phyloP scores from a whole-genome alignment of 2,113 vertebrate genomes.

The Poeciliopsis occidentalis region DNA sequence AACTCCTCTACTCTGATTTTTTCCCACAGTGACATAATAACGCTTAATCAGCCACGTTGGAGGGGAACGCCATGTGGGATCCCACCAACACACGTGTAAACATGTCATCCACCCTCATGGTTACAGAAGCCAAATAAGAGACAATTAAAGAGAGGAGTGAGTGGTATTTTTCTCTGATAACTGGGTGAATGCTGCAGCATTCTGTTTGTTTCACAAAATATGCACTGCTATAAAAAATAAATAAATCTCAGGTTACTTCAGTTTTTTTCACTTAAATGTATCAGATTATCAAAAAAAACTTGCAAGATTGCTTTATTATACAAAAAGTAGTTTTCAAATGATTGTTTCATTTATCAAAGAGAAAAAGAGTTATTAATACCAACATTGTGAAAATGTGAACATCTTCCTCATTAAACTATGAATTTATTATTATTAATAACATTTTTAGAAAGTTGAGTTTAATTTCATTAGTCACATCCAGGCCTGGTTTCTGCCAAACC shows the following conservation, averaged over 20 bases:
- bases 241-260: background rate
- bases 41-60: slow-evolving; percentile 50
- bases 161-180: slow-evolving; percentile 56
- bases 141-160: slow-evolving; percentile 33
- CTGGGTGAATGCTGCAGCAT: too few species aligned
- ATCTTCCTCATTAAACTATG: too few species aligned
- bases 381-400: too few species aligned
- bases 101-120: slow-evolving; percentile 43
- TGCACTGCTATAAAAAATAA: background rate
- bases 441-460: too few species aligned
- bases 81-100: slow-evolving; percentile 39
- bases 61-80: slow-evolving; percentile 12
- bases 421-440: too few species aligned
- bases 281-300: too few species aligned
- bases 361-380: too few species aligned
- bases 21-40: slow-evolving; percentile 41
- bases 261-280: background rate
- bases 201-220: slow-evolving; percentile 22
- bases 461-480: background rate
- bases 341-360: too few species aligned
- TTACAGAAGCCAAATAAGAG: slow-evolving; percentile 38
- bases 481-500: background rate
- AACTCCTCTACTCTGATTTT: slow-evolving; percentile 33
- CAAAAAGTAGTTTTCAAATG: too few species aligned
- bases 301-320: too few species aligned